A percentile compares a stretch with the other conserved stretches of the same genome.
phyloP scores from a whole-genome alignment of 2,888 invertebrate species.

The Anagyrus pseudococci region DNA sequence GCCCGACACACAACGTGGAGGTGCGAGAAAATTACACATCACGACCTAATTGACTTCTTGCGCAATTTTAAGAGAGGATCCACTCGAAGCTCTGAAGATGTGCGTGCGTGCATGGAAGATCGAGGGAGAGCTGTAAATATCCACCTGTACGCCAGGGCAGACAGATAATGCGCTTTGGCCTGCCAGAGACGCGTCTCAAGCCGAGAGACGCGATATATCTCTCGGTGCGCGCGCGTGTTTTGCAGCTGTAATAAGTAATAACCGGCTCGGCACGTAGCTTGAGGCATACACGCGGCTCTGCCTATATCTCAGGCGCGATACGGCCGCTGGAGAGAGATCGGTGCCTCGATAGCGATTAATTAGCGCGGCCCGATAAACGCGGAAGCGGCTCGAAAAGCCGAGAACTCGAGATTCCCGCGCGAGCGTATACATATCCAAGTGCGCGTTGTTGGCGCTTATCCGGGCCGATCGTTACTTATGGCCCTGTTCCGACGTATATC shows the following conservation, averaged over 20 bases:
- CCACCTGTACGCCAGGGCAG: neutral
- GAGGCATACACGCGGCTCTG: neutral
- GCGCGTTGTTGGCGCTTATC: neutral
- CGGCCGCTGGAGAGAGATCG: conserved; percentile 15
- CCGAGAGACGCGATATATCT: neutral
- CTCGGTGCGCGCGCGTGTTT: conserved; percentile 17
- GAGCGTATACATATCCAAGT: neutral
- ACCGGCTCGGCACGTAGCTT: neutral
- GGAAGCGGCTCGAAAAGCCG: conserved; percentile 28
- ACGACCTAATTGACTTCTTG: conserved; percentile 30
- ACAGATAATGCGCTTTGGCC: too few relatives aligned
- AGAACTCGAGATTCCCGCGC: conserved; percentile 19
- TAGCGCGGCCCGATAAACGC: conserved; percentile 34
- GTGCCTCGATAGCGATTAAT: conserved; percentile 34
- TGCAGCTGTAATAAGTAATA: conserved; percentile 25
- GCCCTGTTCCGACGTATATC: neutral
- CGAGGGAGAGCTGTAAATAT: too few relatives aligned
- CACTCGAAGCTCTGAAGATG: conserved; percentile 12
- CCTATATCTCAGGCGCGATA: neutral
- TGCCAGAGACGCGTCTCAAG: neutral
- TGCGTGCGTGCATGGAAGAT: too few relatives aligned
- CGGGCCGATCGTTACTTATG: conserved; percentile 1
- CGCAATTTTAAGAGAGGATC: conserved; percentile 22
- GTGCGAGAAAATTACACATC: conserved; percentile 25
- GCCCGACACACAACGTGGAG: too few relatives aligned